Evolutionary conservation across 92 coral and sea anemone species (phyloP).

Genomic region (Micromussa lordhowensis): DNA sequence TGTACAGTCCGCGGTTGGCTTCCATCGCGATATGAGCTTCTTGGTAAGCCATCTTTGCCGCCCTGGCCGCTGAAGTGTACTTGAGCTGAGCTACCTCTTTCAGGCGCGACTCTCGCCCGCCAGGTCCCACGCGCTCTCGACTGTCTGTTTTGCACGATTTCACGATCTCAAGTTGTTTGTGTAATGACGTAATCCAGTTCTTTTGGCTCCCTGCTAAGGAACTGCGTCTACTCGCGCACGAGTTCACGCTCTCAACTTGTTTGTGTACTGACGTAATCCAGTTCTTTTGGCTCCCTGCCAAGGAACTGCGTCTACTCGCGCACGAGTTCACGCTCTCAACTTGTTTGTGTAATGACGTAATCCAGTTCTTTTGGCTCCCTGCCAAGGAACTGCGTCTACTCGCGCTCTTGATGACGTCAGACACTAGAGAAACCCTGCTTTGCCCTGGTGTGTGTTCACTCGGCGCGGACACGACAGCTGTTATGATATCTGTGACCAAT

Average conservation of each 20-base stretch:
- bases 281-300: not conserved
- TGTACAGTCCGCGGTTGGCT: conserved; percentile 34
- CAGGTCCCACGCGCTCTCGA: not conserved
- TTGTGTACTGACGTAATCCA: not conserved
- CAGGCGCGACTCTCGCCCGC: conserved; percentile 17
- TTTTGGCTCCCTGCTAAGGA: not conserved
- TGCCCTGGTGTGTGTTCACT: not conserved
- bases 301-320: not conserved
- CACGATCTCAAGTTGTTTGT: not conserved
- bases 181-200: not conserved
- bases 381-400: not conserved
- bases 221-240: not conserved
- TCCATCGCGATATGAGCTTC: conserved; percentile 32
- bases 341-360: not conserved
- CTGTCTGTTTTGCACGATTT: not conserved
- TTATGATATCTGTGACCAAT: conserved; percentile 28
- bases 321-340: not conserved
- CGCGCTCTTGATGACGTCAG: conserved; percentile 25
- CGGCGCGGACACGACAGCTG: not conserved
- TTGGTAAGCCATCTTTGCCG: conserved; percentile 40
- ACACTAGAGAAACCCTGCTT: conserved; percentile 11
- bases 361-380: not conserved
- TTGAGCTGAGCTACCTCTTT: conserved; percentile 24
- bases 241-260: not conserved
- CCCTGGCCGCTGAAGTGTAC: conserved; percentile 45